These are phyloP conservation scores for Channa argus DNA, from an alignment of 2,113 vertebrate genomes.

Conservation along the genomic window DNA sequence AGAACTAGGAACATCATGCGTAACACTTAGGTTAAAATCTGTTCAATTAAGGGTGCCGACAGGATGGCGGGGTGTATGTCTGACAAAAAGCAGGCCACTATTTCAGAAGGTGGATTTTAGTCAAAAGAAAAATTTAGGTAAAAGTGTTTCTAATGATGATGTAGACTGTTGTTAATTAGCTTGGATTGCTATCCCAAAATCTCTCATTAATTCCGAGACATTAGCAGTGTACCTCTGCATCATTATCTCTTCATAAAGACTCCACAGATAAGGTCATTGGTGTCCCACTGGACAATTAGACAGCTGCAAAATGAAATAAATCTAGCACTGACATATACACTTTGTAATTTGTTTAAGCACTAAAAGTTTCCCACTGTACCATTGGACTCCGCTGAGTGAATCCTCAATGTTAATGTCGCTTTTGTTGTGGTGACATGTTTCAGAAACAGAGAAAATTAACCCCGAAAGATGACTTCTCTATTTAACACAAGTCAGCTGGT, in stretches of 20 bases:
- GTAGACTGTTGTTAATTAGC: conserved; percentile 9
- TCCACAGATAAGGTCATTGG: too few species aligned
- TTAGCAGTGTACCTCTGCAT: conserved; percentile 15
- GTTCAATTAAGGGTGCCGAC: not conserved
- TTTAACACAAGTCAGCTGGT: conserved; percentile 9
- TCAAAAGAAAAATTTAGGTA: not conserved
- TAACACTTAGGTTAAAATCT: not conserved
- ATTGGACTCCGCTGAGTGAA: not conserved
- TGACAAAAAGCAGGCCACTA: not conserved
- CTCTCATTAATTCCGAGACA: conserved; percentile 6
- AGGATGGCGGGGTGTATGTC: not conserved
- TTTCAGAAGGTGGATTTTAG: not conserved
- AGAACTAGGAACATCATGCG: too few species aligned
- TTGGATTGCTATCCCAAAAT: not conserved
- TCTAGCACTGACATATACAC: not conserved
- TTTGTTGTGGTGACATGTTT: conserved; percentile 1
- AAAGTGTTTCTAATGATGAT: not conserved
- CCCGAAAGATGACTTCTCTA: conserved; percentile 13
- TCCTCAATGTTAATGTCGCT: conserved; percentile 6
- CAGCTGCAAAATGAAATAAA: conserved; percentile 16
- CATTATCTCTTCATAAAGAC: conserved; percentile 14
- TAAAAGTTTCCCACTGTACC: not conserved
- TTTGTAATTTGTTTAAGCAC: conserved; percentile 5
- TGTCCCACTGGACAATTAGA: not conserved
- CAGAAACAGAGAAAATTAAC: not conserved